These are phyloP conservation scores for Paracanthobrama guichenoti DNA, from an alignment of 2,113 vertebrate species.

Conservation along the genomic window DNA sequence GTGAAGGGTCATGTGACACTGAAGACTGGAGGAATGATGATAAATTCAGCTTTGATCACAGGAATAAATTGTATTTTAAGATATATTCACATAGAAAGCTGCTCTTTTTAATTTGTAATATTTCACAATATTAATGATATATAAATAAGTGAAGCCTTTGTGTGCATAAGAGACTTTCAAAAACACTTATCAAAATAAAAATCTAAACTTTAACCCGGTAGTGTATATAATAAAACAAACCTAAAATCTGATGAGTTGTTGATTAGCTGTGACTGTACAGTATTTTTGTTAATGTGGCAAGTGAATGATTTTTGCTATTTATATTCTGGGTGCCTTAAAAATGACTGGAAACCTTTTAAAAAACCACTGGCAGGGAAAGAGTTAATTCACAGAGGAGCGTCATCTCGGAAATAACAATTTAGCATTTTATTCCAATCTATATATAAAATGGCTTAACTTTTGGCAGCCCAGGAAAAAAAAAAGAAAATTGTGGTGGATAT, in stretches of 20 bases:
- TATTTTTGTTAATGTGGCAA: background rate
- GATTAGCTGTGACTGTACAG: background rate
- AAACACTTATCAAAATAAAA: background rate
- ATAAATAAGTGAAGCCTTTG: too few relatives aligned
- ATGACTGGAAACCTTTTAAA: too few relatives aligned
- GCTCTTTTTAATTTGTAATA: too few relatives aligned
- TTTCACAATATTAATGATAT: background rate
- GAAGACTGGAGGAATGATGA: background rate
- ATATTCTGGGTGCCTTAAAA: too few relatives aligned
- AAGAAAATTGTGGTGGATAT: background rate
- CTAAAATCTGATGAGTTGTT: background rate
- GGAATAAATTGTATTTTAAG: background rate
- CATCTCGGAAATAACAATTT: too few relatives aligned
- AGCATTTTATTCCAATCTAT: background rate
- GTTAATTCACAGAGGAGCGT: too few relatives aligned
- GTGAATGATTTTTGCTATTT: background rate
- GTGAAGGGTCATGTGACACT: background rate
- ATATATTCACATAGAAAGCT: background rate
- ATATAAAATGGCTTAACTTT: background rate
- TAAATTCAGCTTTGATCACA: background rate
- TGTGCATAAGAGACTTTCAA: background rate
- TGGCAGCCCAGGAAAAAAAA: background rate
- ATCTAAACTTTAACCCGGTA: background rate
- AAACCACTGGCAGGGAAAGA: too few relatives aligned
- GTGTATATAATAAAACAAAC: background rate